Evolutionary conservation across 1,140 invertebrate genomes (phyloP).

Genomic region (Pachyrhynchus sulphureomaculatus): DNA sequence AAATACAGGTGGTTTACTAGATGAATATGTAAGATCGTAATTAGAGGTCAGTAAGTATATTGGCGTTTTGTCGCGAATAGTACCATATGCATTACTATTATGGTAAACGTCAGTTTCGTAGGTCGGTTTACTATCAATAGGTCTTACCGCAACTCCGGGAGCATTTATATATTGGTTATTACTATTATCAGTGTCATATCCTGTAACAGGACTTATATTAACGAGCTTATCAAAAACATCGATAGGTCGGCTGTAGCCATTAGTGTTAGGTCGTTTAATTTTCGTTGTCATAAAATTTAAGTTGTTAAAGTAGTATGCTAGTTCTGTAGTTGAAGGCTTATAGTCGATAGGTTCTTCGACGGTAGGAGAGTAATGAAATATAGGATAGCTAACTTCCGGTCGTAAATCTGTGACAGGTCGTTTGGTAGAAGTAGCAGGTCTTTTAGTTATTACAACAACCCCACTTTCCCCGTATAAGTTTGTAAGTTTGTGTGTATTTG

Average conservation of each 20-base stretch:
- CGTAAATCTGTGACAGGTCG: conserved; percentile 14
- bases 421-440: conserved; percentile 32
- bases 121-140: background rate
- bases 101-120: background rate
- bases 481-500: background rate
- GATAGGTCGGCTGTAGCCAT: conserved; percentile 33
- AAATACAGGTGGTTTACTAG: conserved; percentile 4
- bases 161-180: background rate
- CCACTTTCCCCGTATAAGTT: background rate
- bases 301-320: background rate
- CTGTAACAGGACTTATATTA: background rate
- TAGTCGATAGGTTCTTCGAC: background rate
- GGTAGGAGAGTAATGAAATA: conserved; percentile 1
- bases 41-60: conserved; percentile 28
- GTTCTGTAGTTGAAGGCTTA: background rate
- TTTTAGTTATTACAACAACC: background rate
- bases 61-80: background rate
- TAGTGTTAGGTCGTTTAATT: conserved; percentile 30
- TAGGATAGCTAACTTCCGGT: conserved; percentile 9
- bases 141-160: too few species aligned
- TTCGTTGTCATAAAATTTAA: background rate
- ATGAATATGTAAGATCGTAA: background rate
- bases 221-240: too few species aligned
- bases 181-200: background rate
- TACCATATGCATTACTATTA: background rate